These are phyloP conservation scores for Lasioglossum marginatum DNA, from an alignment of 2,888 invertebrate species.

Conservation along the genomic window DNA sequence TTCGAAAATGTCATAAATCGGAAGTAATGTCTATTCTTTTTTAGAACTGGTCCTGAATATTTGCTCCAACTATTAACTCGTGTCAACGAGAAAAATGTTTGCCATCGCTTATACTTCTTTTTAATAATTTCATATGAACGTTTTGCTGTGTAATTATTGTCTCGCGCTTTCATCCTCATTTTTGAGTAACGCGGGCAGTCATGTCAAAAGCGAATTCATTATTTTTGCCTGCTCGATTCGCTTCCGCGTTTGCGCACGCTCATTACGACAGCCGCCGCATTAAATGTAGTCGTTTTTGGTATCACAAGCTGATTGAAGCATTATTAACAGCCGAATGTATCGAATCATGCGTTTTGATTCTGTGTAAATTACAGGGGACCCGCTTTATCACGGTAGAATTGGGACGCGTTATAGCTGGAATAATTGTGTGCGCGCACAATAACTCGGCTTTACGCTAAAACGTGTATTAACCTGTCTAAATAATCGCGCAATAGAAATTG, in stretches of 20 bases:
- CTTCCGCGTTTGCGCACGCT: background rate
- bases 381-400: background rate
- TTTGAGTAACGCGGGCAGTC: background rate
- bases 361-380: background rate
- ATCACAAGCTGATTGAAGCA: background rate
- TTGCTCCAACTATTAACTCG: background rate
- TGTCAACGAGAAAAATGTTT: background rate
- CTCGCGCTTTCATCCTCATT: background rate
- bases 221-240: background rate
- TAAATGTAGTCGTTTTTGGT: background rate
- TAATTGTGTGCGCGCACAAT: background rate
- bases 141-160: background rate
- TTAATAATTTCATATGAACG: background rate
- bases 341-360: background rate
- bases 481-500: background rate
- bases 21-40: background rate
- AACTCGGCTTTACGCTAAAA: background rate
- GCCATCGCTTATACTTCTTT: background rate
- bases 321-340: background rate
- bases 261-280: background rate
- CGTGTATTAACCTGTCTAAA: background rate
- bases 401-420: background rate
- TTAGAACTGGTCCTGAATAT: background rate
- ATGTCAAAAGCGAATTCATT: background rate
- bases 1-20: background rate